Evolutionary conservation across 2,797 vertebrate species (phyloP), one percentile per base, ranked within the genome.

Genomic region (Neosilurus hyrtlii): DNA sequence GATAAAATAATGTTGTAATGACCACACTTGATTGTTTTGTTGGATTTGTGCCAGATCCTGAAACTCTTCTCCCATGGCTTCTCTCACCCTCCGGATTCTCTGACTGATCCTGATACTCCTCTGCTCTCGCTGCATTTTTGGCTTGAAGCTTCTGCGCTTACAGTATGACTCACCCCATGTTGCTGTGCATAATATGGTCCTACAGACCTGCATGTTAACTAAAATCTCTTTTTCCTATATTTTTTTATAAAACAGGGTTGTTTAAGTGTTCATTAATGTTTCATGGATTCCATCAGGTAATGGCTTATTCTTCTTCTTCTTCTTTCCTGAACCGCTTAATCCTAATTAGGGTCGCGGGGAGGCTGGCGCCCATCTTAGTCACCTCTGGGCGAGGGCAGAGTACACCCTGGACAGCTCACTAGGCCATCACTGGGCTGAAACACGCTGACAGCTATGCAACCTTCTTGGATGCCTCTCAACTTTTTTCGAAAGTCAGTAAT

Each of bases 101-200:
- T 61, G 11, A 61, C 24, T 61, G 74, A 15, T 78, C 5, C 61
- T 20, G 76, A 65, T 65, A 52, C 61, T 30, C 61, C 2, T 61
- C 74, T 78, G 76, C 35, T 24, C 15, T 24, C 63, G 43, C 76
- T 52, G 15, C 49, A 51, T 22, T 78, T 78, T 51, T 12, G n/a
- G 20, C 56, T 43, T 37, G 30, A 0, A 59, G 73, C 54, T 49
- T 49, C 56, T 62, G 14, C 59, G 62, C 59, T 62, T 49, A 63
- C 22, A 77, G 14, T 24, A 62, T 77, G 75, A 77, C 57, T 78
- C 75, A 77, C 59, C 59, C 62, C 22, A 62, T 51, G 2, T 11
- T 77, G 22, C 37, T 51, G 57, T 77, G 20, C 37, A 49, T 63
- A 62, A 78, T 63, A 15, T 78, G 51, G 51, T 63, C 22, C n/a